Conservation (phyloP, 2,113 vertebrate species). For the Brevimyrus niger region DNA sequence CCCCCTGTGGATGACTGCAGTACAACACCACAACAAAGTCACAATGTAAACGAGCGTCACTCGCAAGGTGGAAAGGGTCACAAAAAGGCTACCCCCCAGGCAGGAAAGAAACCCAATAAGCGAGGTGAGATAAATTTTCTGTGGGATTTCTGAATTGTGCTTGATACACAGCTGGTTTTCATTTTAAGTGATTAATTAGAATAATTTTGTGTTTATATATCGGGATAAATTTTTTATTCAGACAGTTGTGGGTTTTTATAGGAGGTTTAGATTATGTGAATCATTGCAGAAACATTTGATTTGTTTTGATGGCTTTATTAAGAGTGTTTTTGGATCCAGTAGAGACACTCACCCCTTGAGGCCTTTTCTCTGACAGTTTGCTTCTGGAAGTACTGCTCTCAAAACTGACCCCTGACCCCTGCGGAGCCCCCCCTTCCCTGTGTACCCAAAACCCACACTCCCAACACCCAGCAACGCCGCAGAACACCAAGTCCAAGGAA, state of each 20-base stretch:
- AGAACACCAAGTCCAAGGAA: not conserved
- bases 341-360: not conserved
- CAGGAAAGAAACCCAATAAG: constrained; percentile 60
- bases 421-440: not conserved
- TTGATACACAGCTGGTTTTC: not conserved
- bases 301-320: not conserved
- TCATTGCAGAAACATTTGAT: not conserved
- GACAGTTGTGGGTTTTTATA: not conserved
- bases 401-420: constrained; percentile 49
- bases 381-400: constrained; percentile 71
- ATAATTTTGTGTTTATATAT: not conserved
- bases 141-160: not conserved
- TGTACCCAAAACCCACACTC: not conserved
- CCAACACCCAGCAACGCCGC: constrained; percentile 13
- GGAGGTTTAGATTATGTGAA: not conserved
- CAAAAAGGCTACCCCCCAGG: constrained; percentile 49
- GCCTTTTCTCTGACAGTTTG: constrained; percentile 52
- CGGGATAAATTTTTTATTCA: not conserved
- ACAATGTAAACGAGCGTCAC: constrained; percentile 31
- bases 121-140: constrained; percentile 46
- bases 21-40: constrained; percentile 37
- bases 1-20: constrained; percentile 31
- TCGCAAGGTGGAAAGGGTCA: constrained; percentile 38
- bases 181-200: not conserved
- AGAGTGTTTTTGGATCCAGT: not conserved